Conservation (phyloP, 2,888 invertebrate genomes). For the Metopia argyrocephala region DNA sequence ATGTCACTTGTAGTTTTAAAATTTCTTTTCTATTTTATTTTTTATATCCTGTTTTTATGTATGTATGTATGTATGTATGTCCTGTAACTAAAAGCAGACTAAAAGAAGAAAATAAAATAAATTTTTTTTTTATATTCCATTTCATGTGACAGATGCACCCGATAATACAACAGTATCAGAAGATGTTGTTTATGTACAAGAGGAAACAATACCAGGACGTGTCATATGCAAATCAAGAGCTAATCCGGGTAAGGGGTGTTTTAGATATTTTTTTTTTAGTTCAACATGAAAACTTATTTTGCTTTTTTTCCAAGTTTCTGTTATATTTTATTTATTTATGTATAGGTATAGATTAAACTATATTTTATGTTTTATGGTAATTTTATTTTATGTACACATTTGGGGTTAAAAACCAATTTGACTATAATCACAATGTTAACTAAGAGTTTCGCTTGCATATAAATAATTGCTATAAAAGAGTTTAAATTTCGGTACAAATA, state of each 20-base stretch:
- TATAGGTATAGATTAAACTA: background rate
- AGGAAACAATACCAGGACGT: slow-evolving; percentile 80
- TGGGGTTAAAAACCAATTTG: too few species aligned
- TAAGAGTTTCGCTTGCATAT: too few species aligned
- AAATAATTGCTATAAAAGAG: too few species aligned
- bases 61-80: slow-evolving; percentile 11
- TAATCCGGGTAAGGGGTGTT: slow-evolving; percentile 77
- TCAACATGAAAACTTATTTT: too few species aligned
- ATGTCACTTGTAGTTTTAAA: slow-evolving; percentile 55
- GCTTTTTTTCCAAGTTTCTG: slow-evolving; percentile 14
- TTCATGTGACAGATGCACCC: slow-evolving; percentile 84
- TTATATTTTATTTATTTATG: background rate
- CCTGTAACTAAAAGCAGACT: background rate
- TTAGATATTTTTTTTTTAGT: background rate
- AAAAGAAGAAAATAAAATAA: slow-evolving; percentile 14
- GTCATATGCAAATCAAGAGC: slow-evolving; percentile 80
- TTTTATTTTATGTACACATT: too few species aligned
- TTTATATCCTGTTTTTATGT: background rate
- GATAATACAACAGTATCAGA: slow-evolving; percentile 88
- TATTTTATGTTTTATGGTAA: background rate
- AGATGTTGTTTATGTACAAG: slow-evolving; percentile 78
- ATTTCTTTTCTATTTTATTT: slow-evolving; percentile 25
- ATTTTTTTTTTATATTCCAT: slow-evolving; percentile 55
- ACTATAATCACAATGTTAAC: too few species aligned
- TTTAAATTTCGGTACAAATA: too few species aligned